Evolutionary conservation across 2,888 invertebrate genomes (phyloP).

Genomic region (Agonum fuliginosum): DNA sequence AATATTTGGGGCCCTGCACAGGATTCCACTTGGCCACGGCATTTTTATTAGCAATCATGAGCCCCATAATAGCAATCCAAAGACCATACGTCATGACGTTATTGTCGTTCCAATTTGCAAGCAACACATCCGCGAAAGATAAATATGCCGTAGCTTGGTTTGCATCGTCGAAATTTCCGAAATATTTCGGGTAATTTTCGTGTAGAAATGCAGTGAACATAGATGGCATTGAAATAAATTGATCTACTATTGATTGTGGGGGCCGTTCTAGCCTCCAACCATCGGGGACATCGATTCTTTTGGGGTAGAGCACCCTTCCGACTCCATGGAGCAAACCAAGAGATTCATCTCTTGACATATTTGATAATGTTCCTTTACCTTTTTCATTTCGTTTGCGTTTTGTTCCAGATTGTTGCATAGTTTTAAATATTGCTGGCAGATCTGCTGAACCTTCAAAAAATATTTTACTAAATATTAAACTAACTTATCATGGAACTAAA

Average conservation of each 20-base stretch:
- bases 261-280: constrained; percentile 76
- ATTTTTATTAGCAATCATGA: constrained; percentile 82
- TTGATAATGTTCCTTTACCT: constrained; percentile 66
- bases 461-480: background rate
- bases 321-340: constrained; percentile 85
- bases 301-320: constrained; percentile 86
- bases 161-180: constrained; percentile 79
- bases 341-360: constrained; percentile 80
- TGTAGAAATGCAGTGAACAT: constrained; percentile 82
- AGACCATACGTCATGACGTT: constrained; percentile 74
- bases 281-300: constrained; percentile 73
- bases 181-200: constrained; percentile 85
- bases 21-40: constrained; percentile 85
- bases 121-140: constrained; percentile 82
- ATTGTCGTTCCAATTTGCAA: constrained; percentile 78
- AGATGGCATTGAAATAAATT: constrained; percentile 80
- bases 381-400: constrained; percentile 72
- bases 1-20: constrained; percentile 75
- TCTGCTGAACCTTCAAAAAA: constrained; percentile 63
- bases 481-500: background rate
- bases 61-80: constrained; percentile 79
- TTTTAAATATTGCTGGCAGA: constrained; percentile 62
- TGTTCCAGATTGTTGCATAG: constrained; percentile 60
- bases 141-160: constrained; percentile 79
- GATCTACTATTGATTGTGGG: constrained; percentile 80